Base-by-base conservation (phyloP, 2,797 vertebrate species). In the Percopsis omiscomaycus region DNA sequence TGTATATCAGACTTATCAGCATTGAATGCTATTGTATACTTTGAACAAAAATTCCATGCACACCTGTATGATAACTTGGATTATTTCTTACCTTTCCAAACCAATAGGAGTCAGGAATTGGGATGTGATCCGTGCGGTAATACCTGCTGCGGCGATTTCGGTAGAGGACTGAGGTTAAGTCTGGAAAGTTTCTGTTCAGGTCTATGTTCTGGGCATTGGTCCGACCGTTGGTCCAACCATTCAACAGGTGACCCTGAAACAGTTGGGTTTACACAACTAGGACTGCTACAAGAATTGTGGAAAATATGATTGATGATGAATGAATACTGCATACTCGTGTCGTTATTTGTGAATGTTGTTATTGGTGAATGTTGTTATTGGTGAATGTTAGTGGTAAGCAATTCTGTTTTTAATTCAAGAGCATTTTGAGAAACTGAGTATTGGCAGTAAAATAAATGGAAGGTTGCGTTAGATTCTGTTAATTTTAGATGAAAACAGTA, bases 111-210 rank as follows among this genome's bases (percentile, higher is more conserved):
- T 96, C 93, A 0, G 96, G 96, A 84, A 99, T 96, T 45, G 96
- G 90, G 51, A 99, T 91, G 80, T 97, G 98, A 69, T 98, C 94
- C 0, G 85, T 90, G 50, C 93, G 95, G 11, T 90, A 93, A 6
- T 91, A 84, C 13, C 83, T 91, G 72, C 92, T 91, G 28, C 89
- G 93, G 0, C 92, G 92, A 73, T 95, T 93, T 57, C 90, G 92
- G 86, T 98, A 97, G 78, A 92, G 94, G 71, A 95, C 77, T 0
- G 95, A 95, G 0, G 97, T 99, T 71, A 99, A 90, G 87, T 99
- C 97, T 0, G 98, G 98, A 82, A 99, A 99, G 81, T 99, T 98
- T 59, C 97, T 94, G 84, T 99, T 99, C 72, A 99, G 91, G 80
- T 99, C 98, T 32, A 99, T 85, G 81, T 92, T 98, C 89, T 99